phyloP scores from a whole-genome alignment of 1,140 invertebrate species.

The Philopotamus ludificatus region DNA sequence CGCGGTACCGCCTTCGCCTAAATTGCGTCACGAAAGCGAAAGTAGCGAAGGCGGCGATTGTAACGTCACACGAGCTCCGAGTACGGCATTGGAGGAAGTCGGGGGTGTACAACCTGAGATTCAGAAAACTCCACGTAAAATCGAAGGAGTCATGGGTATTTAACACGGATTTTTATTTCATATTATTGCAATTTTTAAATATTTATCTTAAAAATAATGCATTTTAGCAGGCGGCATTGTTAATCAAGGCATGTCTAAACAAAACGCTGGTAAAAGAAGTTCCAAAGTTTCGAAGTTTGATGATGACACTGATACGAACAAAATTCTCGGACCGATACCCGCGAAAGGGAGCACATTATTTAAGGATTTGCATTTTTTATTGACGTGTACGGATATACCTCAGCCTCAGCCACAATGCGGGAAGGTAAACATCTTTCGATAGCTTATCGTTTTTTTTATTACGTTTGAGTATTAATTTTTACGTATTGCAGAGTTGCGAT shows the following conservation, averaged over 20 bases:
- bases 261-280: constrained; percentile 52
- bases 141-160: constrained; percentile 51
- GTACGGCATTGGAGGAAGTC: constrained; percentile 46
- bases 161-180: background rate
- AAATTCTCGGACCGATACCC: constrained; percentile 57
- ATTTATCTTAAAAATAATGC: constrained; percentile 3
- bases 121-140: constrained; percentile 52
- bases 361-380: constrained; percentile 55
- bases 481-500: too few relatives aligned
- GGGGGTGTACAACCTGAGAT: constrained; percentile 57
- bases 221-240: constrained; percentile 48
- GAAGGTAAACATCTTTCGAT: too few relatives aligned
- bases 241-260: constrained; percentile 52
- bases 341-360: constrained; percentile 52
- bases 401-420: too few relatives aligned
- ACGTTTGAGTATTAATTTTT: background rate
- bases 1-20: constrained; percentile 33
- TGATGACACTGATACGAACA: constrained; percentile 51
- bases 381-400: constrained; percentile 56
- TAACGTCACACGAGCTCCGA: constrained; percentile 49
- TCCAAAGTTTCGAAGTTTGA: constrained; percentile 53
- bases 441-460: too few relatives aligned
- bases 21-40: constrained; percentile 51
- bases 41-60: constrained; percentile 53
- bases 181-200: background rate